Percentiles rank a stretch among this genome's conserved stretches.
These are phyloP conservation scores for Struthidea cinerea DNA, from an alignment of 2,113 vertebrate species.

Conservation along the genomic window DNA sequence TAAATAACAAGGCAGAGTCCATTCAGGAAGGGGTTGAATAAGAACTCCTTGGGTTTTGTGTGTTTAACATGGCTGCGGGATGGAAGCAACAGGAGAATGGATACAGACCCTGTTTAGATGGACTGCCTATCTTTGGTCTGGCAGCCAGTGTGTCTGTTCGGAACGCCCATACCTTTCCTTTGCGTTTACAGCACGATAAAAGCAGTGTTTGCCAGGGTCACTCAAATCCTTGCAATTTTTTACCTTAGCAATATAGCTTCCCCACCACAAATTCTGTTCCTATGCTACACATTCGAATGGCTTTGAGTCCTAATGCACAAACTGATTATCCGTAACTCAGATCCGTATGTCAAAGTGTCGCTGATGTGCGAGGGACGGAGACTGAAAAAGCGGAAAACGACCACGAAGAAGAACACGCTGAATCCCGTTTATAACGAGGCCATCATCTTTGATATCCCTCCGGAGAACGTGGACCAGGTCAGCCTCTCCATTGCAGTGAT, in stretches of 20 bases:
- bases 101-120: background rate
- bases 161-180: background rate
- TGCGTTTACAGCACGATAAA: background rate
- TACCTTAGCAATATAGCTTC: background rate
- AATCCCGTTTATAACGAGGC: slow-evolving; percentile 96
- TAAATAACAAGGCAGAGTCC: background rate
- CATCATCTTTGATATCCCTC: slow-evolving; percentile 97
- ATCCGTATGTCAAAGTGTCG: slow-evolving; percentile 97
- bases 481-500: slow-evolving; percentile 95
- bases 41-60: background rate
- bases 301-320: background rate
- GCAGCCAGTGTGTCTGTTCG: background rate
- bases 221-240: background rate
- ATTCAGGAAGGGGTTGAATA: background rate
- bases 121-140: background rate
- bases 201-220: background rate
- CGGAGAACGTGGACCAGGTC: slow-evolving; percentile 97
- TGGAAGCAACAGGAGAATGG: background rate
- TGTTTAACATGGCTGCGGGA: background rate
- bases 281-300: background rate
- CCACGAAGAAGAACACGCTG: slow-evolving; percentile 93
- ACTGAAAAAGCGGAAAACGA: slow-evolving; percentile 94
- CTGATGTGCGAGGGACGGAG: slow-evolving; percentile 92
- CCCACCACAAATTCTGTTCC: background rate
- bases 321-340: slow-evolving; percentile 59